These are phyloP conservation scores for Nothobranchius kuhntae DNA, from an alignment of 2,113 vertebrate genomes.

Conservation along the genomic window DNA sequence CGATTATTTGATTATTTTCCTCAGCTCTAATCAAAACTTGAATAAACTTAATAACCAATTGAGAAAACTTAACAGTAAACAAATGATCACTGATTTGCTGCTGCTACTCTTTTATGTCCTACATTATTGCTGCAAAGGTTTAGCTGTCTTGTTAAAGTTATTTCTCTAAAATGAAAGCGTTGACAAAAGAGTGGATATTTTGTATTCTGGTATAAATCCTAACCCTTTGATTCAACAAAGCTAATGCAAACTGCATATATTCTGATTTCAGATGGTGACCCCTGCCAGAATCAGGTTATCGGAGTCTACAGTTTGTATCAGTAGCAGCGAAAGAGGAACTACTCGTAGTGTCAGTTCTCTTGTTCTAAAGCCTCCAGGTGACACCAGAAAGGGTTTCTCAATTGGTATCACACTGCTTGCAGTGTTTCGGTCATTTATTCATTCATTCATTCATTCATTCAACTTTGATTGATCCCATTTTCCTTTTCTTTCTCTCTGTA, in stretches of 20 bases:
- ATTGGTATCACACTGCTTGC: background rate
- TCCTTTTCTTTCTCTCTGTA: slow-evolving; percentile 51
- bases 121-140: no score
- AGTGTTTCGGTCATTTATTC: no score
- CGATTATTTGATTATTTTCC: no score
- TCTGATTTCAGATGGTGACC: slow-evolving; percentile 71
- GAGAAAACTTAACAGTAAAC: no score
- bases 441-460: no score
- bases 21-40: no score
- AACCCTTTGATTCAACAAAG: no score
- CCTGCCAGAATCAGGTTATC: slow-evolving; percentile 84
- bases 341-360: slow-evolving; percentile 30
- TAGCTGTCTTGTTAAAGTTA: background rate
- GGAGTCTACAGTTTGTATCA: slow-evolving; percentile 82
- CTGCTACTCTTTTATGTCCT: no score
- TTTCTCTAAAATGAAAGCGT: background rate
- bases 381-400: background rate
- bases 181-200: background rate
- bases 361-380: slow-evolving; percentile 47
- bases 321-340: slow-evolving; percentile 64
- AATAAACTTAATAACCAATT: no score
- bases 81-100: no score
- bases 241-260: background rate
- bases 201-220: no score
- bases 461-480: background rate